Base-by-base conservation (phyloP, 2,888 invertebrate genomes). In the Trissolcus brochymenae region DNA sequence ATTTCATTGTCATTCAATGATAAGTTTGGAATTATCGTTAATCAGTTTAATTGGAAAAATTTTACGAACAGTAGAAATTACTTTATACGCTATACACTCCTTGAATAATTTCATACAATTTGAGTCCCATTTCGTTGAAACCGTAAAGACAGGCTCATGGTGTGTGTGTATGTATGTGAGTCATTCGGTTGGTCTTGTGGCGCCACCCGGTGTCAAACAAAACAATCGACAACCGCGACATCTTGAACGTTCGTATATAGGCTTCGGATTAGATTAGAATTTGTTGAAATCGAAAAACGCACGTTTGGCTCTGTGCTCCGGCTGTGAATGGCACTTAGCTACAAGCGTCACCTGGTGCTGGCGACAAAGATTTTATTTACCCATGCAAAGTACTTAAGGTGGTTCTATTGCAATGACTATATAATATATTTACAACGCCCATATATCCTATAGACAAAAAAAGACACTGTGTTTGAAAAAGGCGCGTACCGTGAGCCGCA, bases 21-120 rank as follows among this genome's bases (percentile, higher is more conserved):
- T 67, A 62, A 53, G 61, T 14, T 59, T 59, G 64, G 50, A 72
- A 54, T 62, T 56, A 64, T 66, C n/a, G 57, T 72, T 60, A 68
- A 7, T 57, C 53, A 61, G 46, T 51, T 51, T 61, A 60, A 74
- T 66, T 53, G 61, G 55, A 55, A 65, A 74, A 77, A 74, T 74
- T 76, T 79, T 19, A 76, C 70, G 74, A 79, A 77, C 60, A 61
- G 77, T 71, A 79, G 60, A 79, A 77, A 77, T 71, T 65, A 65
- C 62, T 55, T 73, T 64, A 67, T 57, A 61, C 14, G 57, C 60
- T 66, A 35, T 35, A 14, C 35, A 14, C 35, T 6, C 2, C 29
- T 54, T 54, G 19, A 29, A 17, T 55, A 16, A 19, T 43, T 50
- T 50, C 16, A 40, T 40, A 43, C 64, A 54, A 65, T 61, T 66